Base-by-base conservation (phyloP, 2,113 vertebrate species). In the Protobothrops mucrosquamatus region DNA sequence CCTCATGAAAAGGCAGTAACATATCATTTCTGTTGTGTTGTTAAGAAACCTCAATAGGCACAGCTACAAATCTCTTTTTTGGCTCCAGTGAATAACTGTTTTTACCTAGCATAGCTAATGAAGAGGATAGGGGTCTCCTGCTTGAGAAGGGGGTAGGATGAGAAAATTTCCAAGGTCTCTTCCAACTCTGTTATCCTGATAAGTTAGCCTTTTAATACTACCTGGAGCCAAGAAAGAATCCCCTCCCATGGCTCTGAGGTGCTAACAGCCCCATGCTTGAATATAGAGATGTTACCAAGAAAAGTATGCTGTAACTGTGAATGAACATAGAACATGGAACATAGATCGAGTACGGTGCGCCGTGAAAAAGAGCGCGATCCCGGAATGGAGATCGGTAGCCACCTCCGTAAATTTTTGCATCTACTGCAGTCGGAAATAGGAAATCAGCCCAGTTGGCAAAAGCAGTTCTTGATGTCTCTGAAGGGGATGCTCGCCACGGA, bases 391-490 rank as follows among this genome's bases (percentile, higher is more conserved):
- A 34, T 34, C 1, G 15, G 59, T 11, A 48, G 29, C 15, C 3
- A 51, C 46, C 6, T 15, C 48, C 51, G 3, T 43, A 12, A 54
- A 1, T 88, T 86, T 89, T 55, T 10, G 94, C 98, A 99, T 99
- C 99, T 99, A 99, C 64, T 97, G 98, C 93, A 99, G 97, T 90
- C 97, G 98, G 88, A 99, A 98, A 90, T 98, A 98, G 3, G 98
- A 95, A 94, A 96, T 96, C 52, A 99, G 96, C 89, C 96, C 97
- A 18, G 98, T 61, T 0, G 98, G 96, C 88, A 99, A 96, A 99
- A 99, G 95, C 99, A 98, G 98, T 99, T 98, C 93, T 98, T 98
- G 7, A 97, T 93, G 93, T 98, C 98, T 96, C 96, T 98, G 93
- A 99, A 98, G 23, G 96, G 94, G 94, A 99, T 91, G 3, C 97